Conservation (phyloP, 2,888 invertebrate genomes). For the Chrysolina americana region DNA sequence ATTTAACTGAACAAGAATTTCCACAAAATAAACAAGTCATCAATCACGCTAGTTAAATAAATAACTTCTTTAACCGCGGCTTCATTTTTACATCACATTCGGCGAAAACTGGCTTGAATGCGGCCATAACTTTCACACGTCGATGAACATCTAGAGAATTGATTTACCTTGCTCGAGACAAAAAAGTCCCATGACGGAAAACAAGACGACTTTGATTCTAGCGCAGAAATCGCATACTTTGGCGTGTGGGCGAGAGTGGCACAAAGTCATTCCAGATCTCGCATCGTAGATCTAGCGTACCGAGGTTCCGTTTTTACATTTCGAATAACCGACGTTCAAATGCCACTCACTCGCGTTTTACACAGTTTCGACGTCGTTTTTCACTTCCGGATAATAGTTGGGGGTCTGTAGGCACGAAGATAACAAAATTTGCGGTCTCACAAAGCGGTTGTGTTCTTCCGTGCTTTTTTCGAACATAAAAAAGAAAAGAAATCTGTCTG, state of each 20-base stretch:
- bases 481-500: too few species aligned
- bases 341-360: neutral
- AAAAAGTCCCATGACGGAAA: constrained; percentile 62
- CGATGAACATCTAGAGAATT: constrained; percentile 28
- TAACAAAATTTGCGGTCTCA: neutral
- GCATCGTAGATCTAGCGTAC: constrained; percentile 36
- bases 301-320: constrained; percentile 16
- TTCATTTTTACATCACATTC: too few species aligned
- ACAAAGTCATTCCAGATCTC: constrained; percentile 55
- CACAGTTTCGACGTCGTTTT: neutral
- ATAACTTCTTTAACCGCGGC: too few species aligned
- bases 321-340: neutral
- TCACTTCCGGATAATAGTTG: neutral
- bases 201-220: constrained; percentile 59
- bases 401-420: neutral
- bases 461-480: neutral
- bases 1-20: too few species aligned
- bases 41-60: too few species aligned
- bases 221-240: constrained; percentile 59
- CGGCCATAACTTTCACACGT: constrained; percentile 1
- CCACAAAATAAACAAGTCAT: too few species aligned
- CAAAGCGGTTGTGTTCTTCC: too few species aligned
- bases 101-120: neutral
- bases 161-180: constrained; percentile 61
- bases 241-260: constrained; percentile 32